These are phyloP conservation scores for Charina bottae DNA, from an alignment of 2,113 vertebrate genomes.

Conservation along the genomic window DNA sequence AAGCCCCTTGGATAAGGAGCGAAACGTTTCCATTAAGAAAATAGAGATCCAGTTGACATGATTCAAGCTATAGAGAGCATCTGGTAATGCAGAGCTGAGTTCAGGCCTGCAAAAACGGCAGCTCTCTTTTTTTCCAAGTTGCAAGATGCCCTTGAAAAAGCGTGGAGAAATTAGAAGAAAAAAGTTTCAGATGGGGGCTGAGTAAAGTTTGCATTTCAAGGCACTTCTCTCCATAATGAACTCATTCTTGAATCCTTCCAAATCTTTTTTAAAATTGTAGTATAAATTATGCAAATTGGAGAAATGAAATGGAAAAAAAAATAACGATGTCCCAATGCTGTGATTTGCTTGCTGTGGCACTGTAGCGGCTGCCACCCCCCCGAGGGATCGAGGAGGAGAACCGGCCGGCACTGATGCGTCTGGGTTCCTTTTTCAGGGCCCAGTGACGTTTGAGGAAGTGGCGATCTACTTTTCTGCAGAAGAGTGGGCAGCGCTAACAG, in stretches of 20 bases:
- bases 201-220: neutral
- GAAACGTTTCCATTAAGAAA: too few relatives aligned
- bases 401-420: neutral
- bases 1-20: too few relatives aligned
- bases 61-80: neutral
- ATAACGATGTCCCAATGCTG: neutral
- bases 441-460: slow-evolving; percentile 21
- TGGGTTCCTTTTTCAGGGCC: neutral
- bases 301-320: neutral
- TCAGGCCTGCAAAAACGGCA: neutral
- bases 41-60: too few relatives aligned
- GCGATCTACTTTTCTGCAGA: slow-evolving; percentile 46
- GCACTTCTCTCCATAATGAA: neutral
- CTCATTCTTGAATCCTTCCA: neutral
- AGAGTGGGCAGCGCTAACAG: slow-evolving; percentile 72
- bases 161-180: too few relatives aligned
- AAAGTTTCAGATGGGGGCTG: neutral
- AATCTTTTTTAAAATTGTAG: neutral
- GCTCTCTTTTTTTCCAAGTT: neutral
- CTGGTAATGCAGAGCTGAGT: neutral
- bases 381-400: neutral
- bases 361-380: too few relatives aligned
- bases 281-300: neutral
- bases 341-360: too few relatives aligned
- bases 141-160: too few relatives aligned